A percentile compares a stretch with the other conserved stretches of the same genome.
phyloP scores from a whole-genome alignment of 2,888 invertebrate species.

The Zele albiditarsus region DNA sequence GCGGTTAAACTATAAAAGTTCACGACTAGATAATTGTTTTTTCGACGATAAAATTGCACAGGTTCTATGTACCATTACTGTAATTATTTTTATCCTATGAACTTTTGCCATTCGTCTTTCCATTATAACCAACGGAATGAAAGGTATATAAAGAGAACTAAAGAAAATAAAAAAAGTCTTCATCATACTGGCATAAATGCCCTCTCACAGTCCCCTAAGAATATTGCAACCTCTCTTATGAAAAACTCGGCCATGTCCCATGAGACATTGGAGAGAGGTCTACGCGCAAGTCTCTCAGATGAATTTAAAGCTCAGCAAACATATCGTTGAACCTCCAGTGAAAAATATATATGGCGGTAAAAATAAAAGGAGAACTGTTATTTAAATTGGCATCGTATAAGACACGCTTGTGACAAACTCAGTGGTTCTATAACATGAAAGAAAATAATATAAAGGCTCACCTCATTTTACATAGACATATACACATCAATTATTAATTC shows the following conservation, averaged over 20 bases:
- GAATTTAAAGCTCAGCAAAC: slow-evolving; percentile 30
- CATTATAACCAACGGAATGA: neutral
- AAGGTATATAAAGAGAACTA: slow-evolving; percentile 21
- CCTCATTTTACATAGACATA: neutral
- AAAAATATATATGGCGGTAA: slow-evolving; percentile 1
- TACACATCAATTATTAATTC: neutral
- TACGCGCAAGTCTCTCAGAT: slow-evolving; percentile 25
- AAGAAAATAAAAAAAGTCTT: slow-evolving; percentile 15
- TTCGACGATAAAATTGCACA: neutral
- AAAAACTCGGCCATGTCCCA: slow-evolving; percentile 12
- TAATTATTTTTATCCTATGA: slow-evolving; percentile 23
- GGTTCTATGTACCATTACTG: neutral
- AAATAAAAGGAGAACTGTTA: slow-evolving; percentile 31
- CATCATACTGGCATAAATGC: slow-evolving; percentile 14
- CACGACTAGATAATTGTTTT: neutral
- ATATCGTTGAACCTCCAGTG: slow-evolving; percentile 17
- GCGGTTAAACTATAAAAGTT: neutral
- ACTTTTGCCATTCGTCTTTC: neutral
- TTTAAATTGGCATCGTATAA: slow-evolving; percentile 22
- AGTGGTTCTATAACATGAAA: slow-evolving; percentile 10
- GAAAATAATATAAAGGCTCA: neutral
- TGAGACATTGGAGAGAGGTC: slow-evolving; percentile 20
- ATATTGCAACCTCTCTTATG: slow-evolving; percentile 19
- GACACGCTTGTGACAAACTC: slow-evolving; percentile 32
- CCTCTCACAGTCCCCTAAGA: slow-evolving; percentile 5